phyloP scores from a whole-genome alignment of 2,888 invertebrate genomes.

The Aspidiotus destructor region DNA sequence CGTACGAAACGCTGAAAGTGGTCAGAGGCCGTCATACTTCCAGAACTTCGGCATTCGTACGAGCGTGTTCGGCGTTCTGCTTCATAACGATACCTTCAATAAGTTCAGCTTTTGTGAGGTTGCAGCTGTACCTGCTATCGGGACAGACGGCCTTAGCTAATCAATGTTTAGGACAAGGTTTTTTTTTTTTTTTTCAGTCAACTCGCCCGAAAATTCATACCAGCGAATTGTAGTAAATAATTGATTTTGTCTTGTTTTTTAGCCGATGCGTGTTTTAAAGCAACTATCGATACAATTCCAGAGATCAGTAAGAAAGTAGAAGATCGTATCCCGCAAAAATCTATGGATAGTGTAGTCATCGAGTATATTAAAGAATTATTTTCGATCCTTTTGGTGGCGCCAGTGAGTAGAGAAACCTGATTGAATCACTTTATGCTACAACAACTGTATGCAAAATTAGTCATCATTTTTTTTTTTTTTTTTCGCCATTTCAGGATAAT shows the following conservation, averaged over 20 bases:
- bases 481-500: slow-evolving; percentile 56
- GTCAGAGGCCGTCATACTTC: slow-evolving; percentile 65
- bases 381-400: slow-evolving; percentile 72
- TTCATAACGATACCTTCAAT: slow-evolving; percentile 96
- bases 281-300: slow-evolving; percentile 67
- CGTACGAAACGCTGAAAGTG: slow-evolving; percentile 57
- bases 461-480: slow-evolving; percentile 17
- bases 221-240: not conserved
- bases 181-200: slow-evolving; percentile 10
- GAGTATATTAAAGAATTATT: slow-evolving; percentile 66
- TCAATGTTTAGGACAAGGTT: slow-evolving; percentile 84
- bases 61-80: slow-evolving; percentile 90
- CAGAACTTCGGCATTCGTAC: slow-evolving; percentile 74
- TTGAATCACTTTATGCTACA: too few relatives aligned
- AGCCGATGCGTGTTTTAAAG: slow-evolving; percentile 92
- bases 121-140: slow-evolving; percentile 75
- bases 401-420: slow-evolving; percentile 48
- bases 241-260: slow-evolving; percentile 39
- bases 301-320: slow-evolving; percentile 63
- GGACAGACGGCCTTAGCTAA: slow-evolving; percentile 83
- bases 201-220: slow-evolving; percentile 9
- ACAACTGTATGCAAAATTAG: too few relatives aligned
- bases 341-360: slow-evolving; percentile 60
- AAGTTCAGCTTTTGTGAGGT: slow-evolving; percentile 61
- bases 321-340: slow-evolving; percentile 62